Conservation (phyloP, 2,113 vertebrate genomes). For the Equus quagga region DNA sequence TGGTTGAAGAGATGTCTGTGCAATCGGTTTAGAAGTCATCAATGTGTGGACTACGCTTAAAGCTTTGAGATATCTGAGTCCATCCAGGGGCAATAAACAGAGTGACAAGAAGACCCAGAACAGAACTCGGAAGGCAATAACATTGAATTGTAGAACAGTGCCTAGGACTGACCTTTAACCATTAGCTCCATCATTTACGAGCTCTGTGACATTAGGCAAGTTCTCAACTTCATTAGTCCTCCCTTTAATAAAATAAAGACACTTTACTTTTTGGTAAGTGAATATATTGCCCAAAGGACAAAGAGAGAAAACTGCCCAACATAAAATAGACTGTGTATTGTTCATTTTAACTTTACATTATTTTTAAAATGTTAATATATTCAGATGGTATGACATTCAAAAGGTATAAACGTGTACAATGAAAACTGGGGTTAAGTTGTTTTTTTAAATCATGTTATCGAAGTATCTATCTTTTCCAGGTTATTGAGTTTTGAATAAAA, state of each 20-base stretch:
- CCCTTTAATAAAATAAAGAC: not conserved
- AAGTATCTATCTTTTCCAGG: not conserved
- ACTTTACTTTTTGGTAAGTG: not conserved
- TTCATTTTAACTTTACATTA: constrained; percentile 37
- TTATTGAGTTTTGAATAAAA: constrained; percentile 32
- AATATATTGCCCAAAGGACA: not conserved
- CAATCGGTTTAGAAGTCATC: not conserved
- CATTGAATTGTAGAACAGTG: not conserved
- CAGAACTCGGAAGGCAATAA: not conserved
- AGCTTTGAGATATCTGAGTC: not conserved
- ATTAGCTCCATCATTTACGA: not conserved
- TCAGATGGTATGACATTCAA: not conserved
- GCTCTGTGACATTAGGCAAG: not conserved
- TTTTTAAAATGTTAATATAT: not conserved
- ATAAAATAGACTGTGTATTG: not conserved
- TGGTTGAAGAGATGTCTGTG: not conserved
- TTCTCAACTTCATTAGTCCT: not conserved
- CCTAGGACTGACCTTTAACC: not conserved
- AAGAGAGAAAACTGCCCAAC: not conserved
- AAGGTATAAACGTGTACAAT: not conserved
- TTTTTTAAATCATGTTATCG: not conserved
- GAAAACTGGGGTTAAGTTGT: not conserved
- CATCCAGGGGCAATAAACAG: not conserved
- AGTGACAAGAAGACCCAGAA: not conserved
- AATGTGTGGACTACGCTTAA: not conserved